Conservation (phyloP, 2,888 invertebrate genomes). For the Diabrotica balteata region DNA sequence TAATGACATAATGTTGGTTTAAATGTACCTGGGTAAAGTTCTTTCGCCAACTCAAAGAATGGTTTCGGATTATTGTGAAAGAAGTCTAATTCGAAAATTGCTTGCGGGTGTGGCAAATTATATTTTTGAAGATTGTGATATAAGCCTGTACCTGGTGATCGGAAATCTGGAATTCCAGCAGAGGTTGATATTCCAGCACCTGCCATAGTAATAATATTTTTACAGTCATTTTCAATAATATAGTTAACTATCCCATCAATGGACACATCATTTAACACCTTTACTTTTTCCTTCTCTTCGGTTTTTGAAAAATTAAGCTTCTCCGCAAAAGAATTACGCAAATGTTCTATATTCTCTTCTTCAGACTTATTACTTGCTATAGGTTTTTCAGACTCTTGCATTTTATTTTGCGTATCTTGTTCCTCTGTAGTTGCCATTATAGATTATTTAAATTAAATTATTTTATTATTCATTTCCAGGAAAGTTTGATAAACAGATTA, state of each 20-base stretch:
- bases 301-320: constrained; percentile 69
- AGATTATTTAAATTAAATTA: not conserved
- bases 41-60: constrained; percentile 89
- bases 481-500: too few species aligned
- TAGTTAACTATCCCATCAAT: constrained; percentile 81
- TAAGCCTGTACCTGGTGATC: constrained; percentile 90
- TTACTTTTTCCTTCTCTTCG: constrained; percentile 48
- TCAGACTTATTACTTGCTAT: constrained; percentile 24
- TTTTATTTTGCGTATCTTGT: constrained; percentile 15
- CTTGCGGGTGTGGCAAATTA: constrained; percentile 88
- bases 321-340: constrained; percentile 70
- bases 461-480: not conserved
- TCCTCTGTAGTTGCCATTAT: constrained; percentile 18
- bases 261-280: constrained; percentile 63
- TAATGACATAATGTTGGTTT: constrained; percentile 92
- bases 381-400: constrained; percentile 6
- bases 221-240: constrained; percentile 78
- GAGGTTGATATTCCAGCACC: constrained; percentile 97
- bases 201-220: constrained; percentile 90
- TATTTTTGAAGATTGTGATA: constrained; percentile 92
- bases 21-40: constrained; percentile 85
- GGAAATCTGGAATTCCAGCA: constrained; percentile 96
- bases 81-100: constrained; percentile 90
- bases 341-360: constrained; percentile 65
- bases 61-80: constrained; percentile 90